These are phyloP conservation scores for Pangasius macronema DNA, from an alignment of 2,797 vertebrate genomes.

Conservation along the genomic window DNA sequence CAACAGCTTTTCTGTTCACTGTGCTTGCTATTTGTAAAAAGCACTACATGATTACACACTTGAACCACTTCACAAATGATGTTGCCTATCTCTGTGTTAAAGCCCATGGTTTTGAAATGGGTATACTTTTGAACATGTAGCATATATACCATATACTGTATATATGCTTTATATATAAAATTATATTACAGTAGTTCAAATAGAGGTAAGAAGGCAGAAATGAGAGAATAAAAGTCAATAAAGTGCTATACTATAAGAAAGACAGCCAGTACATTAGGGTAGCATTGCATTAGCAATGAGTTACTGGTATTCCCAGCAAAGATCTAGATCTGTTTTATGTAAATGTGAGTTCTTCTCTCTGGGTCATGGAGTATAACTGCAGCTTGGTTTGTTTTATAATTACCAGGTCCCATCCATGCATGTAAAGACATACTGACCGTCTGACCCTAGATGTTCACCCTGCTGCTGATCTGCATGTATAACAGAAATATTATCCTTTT, in stretches of 20 bases:
- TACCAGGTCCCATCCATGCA: slow-evolving; percentile 15
- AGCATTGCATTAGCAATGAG: not conserved
- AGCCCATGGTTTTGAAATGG: not conserved
- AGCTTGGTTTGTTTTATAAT: slow-evolving; percentile 33
- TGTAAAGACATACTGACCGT: not conserved
- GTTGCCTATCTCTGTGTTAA: not conserved
- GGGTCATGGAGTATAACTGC: slow-evolving; percentile 24
- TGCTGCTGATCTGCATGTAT: not conserved
- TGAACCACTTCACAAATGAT: not conserved
- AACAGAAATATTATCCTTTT: slow-evolving; percentile 3
- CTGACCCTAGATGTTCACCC: slow-evolving; percentile 2
- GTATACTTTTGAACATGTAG: not conserved
- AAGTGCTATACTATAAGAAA: not conserved
- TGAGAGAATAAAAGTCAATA: not conserved
- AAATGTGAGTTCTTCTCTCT: slow-evolving; percentile 3
- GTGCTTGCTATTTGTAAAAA: not conserved
- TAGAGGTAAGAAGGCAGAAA: not conserved
- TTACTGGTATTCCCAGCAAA: not conserved
- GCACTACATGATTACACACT: not conserved
- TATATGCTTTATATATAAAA: not conserved
- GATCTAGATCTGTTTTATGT: not conserved
- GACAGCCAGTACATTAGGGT: not conserved
- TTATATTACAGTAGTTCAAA: not conserved
- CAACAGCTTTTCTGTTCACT: not conserved
- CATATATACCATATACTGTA: not conserved